Evolutionary conservation across 2,113 vertebrate species (phyloP).

Genomic region (Menidia beryllina): DNA sequence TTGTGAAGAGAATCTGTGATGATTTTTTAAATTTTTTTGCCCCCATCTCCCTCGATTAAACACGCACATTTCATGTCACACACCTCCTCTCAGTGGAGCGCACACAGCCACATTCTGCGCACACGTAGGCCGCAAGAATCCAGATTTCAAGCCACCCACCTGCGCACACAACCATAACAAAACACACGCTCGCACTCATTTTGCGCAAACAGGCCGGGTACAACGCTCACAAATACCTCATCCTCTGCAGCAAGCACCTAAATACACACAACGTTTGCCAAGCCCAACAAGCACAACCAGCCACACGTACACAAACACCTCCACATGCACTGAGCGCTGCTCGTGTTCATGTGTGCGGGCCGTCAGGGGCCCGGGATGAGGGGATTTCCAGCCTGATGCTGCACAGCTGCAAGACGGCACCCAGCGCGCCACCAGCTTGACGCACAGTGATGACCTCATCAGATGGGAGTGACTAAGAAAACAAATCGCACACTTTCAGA

Average conservation of each 20-base stretch:
- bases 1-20: constrained; percentile 46
- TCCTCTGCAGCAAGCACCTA: constrained; percentile 56
- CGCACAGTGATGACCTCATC: constrained; percentile 66
- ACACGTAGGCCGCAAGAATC: constrained; percentile 51
- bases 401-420: constrained; percentile 62
- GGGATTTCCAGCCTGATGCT: constrained; percentile 76
- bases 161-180: constrained; percentile 46
- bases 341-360: constrained; percentile 18
- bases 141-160: constrained; percentile 42
- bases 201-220: constrained; percentile 19
- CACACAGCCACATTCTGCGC: constrained; percentile 54
- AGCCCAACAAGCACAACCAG: constrained; percentile 52
- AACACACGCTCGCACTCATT: constrained; percentile 3
- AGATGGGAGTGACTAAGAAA: constrained; percentile 48
- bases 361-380: constrained; percentile 36
- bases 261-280: constrained; percentile 65
- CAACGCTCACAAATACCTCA: constrained; percentile 51
- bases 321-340: neutral
- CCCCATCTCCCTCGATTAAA: neutral
- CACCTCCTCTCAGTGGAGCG: constrained; percentile 47
- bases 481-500: constrained; percentile 40
- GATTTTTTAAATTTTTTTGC: constrained; percentile 20
- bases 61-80: constrained; percentile 54
- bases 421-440: constrained; percentile 55
- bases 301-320: constrained; percentile 15